Evolutionary conservation across 2,888 invertebrate genomes (phyloP).

Genomic region (Pycnomerus fuliginosus): DNA sequence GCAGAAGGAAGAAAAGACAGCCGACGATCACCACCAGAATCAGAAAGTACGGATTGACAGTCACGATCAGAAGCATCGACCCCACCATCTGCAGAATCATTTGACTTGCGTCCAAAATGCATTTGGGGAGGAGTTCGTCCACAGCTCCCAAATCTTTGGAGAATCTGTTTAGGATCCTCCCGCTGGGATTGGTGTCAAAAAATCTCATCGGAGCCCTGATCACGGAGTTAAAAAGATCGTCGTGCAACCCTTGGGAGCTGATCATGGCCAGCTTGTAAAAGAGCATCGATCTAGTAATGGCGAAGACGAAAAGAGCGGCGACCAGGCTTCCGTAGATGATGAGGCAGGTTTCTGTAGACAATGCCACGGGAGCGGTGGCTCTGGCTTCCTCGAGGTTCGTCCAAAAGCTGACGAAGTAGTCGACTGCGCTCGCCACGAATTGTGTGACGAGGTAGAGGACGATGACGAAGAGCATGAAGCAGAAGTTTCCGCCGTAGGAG

Average conservation of each 20-base stretch:
- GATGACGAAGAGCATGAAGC: conserved; percentile 54
- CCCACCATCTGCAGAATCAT: conserved; percentile 56
- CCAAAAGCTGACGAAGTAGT: conserved; percentile 77
- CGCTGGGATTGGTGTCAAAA: conserved; percentile 82
- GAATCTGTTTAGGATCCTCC: conserved; percentile 76
- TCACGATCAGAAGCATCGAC: conserved; percentile 57
- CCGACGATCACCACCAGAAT: conserved; percentile 57
- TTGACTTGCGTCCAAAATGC: conserved; percentile 60
- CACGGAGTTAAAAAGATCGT: conserved; percentile 66
- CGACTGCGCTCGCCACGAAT: conserved; percentile 62
- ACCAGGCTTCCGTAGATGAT: conserved; percentile 64
- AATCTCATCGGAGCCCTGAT: conserved; percentile 64
- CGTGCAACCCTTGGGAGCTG: conserved; percentile 69
- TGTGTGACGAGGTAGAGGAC: conserved; percentile 60
- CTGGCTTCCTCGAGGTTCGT: conserved; percentile 45
- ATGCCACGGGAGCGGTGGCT: conserved; percentile 20
- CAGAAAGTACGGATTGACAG: conserved; percentile 57
- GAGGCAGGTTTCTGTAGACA: conserved; percentile 55
- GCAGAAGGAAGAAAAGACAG: conserved; percentile 62
- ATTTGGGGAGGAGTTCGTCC: conserved; percentile 71
- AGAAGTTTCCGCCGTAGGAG: conserved; percentile 57
- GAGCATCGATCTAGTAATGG: conserved; percentile 62
- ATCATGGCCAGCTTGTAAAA: conserved; percentile 64
- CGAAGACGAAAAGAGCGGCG: conserved; percentile 56
- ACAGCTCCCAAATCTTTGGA: conserved; percentile 81